Evolutionary conservation across 1,140 invertebrate genomes (phyloP).

Genomic region (Aphaenogaster rudis): DNA sequence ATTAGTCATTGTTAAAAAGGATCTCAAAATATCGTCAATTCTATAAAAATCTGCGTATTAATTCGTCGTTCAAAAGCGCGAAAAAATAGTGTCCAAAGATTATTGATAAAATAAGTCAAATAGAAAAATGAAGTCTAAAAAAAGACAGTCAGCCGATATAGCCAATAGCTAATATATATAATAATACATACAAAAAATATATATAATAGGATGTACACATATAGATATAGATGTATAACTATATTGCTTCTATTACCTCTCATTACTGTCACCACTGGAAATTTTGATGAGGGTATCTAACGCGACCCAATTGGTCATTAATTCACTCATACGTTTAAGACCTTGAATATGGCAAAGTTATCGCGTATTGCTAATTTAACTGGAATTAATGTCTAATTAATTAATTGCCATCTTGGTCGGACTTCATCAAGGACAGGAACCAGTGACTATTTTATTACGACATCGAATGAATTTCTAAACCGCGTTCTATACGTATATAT

Average conservation of each 20-base stretch:
- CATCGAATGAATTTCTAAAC: slow-evolving; percentile 14
- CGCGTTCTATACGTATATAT: not conserved
- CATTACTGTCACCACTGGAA: not conserved
- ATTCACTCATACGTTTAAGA: slow-evolving; percentile 25
- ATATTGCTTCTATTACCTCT: not conserved
- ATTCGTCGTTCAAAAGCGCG: too few species aligned
- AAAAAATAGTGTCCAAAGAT: too few species aligned
- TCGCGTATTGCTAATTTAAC: slow-evolving; percentile 33
- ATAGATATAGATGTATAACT: too few species aligned
- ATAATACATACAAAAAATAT: too few species aligned
- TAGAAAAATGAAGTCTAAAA: too few species aligned
- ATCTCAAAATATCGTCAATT: too few species aligned
- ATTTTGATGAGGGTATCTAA: slow-evolving; percentile 14
- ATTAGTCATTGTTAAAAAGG: too few species aligned
- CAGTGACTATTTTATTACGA: not conserved
- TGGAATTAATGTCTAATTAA: not conserved
- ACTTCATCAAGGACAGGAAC: not conserved
- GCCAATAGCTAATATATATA: too few species aligned
- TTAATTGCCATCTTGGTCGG: not conserved
- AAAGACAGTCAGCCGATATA: too few species aligned
- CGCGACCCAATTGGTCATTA: not conserved
- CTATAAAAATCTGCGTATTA: too few species aligned
- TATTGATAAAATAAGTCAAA: too few species aligned
- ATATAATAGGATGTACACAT: too few species aligned
- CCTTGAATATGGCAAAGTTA: not conserved